A percentile compares a stretch with the other conserved stretches of the same genome.
Conservation (phyloP, 2,113 vertebrate species). For the Urocitellus parryii region DNA sequence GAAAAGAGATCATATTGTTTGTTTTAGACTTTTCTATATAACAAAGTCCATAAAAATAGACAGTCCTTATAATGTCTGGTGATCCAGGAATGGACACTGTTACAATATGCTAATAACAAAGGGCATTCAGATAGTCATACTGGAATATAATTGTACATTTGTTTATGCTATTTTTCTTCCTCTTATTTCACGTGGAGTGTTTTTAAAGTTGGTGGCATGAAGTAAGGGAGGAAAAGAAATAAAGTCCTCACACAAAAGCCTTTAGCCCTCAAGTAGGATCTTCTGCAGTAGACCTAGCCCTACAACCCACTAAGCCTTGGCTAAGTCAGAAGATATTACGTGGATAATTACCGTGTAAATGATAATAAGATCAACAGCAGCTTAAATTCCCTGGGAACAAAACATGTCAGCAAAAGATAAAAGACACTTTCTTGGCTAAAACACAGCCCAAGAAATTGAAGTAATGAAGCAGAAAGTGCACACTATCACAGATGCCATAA, state of each 20-base stretch:
- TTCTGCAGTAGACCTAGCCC: background rate
- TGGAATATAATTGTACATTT: background rate
- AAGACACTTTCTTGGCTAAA: slow-evolving; percentile 47
- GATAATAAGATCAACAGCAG: background rate
- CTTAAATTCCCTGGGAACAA: background rate
- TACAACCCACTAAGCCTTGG: background rate
- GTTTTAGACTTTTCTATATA: background rate
- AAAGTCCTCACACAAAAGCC: background rate
- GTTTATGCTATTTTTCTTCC: background rate
- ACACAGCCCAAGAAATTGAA: slow-evolving; percentile 31
- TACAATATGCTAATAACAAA: background rate
- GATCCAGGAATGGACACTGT: background rate
- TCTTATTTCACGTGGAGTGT: background rate
- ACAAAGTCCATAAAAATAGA: background rate
- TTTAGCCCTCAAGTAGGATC: background rate
- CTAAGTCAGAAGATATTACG: background rate
- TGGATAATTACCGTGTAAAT: slow-evolving; percentile 38
- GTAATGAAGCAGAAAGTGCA: background rate
- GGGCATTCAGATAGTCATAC: background rate
- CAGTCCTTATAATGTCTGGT: background rate
- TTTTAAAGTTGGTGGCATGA: background rate
- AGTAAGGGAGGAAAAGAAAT: background rate
- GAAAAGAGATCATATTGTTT: background rate
- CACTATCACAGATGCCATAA: background rate
- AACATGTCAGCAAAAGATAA: slow-evolving; percentile 30